Evolutionary conservation across 2,113 vertebrate species (phyloP).

Genomic region (Ciconia stormi): DNA sequence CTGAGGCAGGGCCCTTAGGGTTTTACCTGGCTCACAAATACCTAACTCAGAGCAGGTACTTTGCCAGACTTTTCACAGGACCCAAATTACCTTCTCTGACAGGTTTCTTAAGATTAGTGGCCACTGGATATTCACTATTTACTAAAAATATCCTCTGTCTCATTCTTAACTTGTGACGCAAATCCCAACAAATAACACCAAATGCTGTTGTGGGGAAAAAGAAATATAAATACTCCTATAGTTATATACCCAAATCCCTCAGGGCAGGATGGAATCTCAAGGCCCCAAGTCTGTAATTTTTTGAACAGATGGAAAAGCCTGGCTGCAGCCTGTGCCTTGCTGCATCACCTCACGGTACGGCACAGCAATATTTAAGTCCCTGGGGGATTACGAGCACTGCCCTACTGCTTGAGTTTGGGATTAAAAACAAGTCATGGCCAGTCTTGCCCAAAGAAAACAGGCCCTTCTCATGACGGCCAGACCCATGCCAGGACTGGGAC

Average conservation of each 20-base stretch:
- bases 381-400: not conserved
- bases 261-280: not conserved
- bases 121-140: not conserved
- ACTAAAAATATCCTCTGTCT: not conserved
- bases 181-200: not conserved
- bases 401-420: not conserved
- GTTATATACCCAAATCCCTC: not conserved
- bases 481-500: not conserved
- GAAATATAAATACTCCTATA: not conserved
- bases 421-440: not conserved
- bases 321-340: not conserved
- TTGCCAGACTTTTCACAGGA: not conserved
- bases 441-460: not conserved
- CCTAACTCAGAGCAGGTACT: not conserved
- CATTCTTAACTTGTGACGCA: not conserved
- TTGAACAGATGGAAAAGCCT: not conserved
- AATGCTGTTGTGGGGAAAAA: not conserved
- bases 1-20: not conserved
- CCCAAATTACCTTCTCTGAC: not conserved
- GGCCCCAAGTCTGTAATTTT: not conserved
- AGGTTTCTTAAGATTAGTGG: not conserved
- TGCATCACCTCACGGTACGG: not conserved
- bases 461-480: not conserved
- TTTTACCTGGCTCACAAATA: not conserved
- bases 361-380: not conserved